Base-by-base conservation (phyloP, 2,888 invertebrate genomes). In the Antheraea yamamai region DNA sequence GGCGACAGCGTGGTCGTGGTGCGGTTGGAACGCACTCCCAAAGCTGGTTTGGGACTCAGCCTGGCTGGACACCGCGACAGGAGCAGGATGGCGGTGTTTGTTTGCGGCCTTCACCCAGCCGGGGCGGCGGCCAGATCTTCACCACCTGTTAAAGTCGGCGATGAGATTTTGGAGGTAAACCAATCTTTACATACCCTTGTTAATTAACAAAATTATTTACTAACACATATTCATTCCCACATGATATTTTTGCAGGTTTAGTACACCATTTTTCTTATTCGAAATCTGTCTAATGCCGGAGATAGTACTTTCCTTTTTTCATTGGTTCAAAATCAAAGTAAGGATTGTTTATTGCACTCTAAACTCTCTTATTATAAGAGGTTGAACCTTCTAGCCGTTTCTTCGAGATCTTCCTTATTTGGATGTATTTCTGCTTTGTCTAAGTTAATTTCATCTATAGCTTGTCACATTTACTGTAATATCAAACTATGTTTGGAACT, bases 21-120 rank as follows among this genome's bases (percentile, higher is more conserved):
- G 72, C 97, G 97, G 80, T 91, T 99, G 83, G 97, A 97, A 86
- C 96, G 98, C 75, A 96, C 97, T 52, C 95, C 96, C 47, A 96
- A 96, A 76, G 97, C 97, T 0, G 97, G 97, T 0, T 95, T 99
- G 75, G 99, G 99, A 4, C 96, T 99, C 78, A 98, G 98, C 75
- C 95, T 99, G 80, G 98, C 99, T 0, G 99, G 99, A 0, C 99
- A 99, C 94, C 96, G 97, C 86, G 99, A 99, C 92, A 96, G 99
- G 72, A 97, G 97, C 87, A 97, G 97, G 86, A 99, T 99, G 99
- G 98, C 98, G 47, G 99, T 99, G 77, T 99, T 99, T 91, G 97
- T 99, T 51, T 99, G 98, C 82, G 99, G 99, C n/a, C 95, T 99
- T 75, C 97, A 99, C 91, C 98, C 98, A 0, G 97, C 97, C 4